Conservation (phyloP, 2,888 invertebrate species). For the Lithophane semibrunnea region DNA sequence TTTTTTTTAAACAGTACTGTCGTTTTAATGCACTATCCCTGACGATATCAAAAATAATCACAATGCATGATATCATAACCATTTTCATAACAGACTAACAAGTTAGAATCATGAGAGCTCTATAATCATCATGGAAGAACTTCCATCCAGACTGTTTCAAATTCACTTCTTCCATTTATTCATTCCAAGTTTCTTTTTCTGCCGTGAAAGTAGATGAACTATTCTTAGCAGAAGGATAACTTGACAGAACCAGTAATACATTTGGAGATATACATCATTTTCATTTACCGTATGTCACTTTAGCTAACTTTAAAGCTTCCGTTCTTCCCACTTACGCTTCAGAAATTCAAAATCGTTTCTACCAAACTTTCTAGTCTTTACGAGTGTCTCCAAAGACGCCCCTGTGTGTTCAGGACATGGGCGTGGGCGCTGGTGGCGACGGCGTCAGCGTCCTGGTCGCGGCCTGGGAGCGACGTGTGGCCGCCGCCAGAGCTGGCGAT, state of each 20-base stretch:
- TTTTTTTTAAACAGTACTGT: slow-evolving; percentile 42
- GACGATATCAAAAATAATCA: slow-evolving; percentile 21
- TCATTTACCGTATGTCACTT: not conserved
- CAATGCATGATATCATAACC: slow-evolving; percentile 26
- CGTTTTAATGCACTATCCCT: slow-evolving; percentile 48
- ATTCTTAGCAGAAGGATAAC: not conserved
- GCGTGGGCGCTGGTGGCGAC: slow-evolving; percentile 76
- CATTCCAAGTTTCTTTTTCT: not conserved
- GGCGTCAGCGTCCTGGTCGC: slow-evolving; percentile 92
- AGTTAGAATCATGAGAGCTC: not conserved
- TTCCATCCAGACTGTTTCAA: not conserved
- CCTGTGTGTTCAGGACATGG: slow-evolving; percentile 78
- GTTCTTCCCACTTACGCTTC: not conserved
- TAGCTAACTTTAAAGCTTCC: not conserved
- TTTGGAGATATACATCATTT: not conserved
- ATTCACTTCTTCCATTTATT: not conserved
- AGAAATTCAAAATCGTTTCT: not conserved
- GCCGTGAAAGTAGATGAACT: not conserved
- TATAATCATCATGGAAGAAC: not conserved
- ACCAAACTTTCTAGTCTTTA: slow-evolving; percentile 8
- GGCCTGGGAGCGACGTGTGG: slow-evolving; percentile 92
- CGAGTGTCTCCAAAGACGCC: slow-evolving; percentile 32
- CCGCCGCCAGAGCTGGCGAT: slow-evolving; percentile 91
- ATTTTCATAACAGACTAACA: slow-evolving; percentile 33
- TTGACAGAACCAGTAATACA: not conserved